These are phyloP conservation scores for Setipinna tenuifilis DNA, from an alignment of 2,797 vertebrate species.

Conservation along the genomic window DNA sequence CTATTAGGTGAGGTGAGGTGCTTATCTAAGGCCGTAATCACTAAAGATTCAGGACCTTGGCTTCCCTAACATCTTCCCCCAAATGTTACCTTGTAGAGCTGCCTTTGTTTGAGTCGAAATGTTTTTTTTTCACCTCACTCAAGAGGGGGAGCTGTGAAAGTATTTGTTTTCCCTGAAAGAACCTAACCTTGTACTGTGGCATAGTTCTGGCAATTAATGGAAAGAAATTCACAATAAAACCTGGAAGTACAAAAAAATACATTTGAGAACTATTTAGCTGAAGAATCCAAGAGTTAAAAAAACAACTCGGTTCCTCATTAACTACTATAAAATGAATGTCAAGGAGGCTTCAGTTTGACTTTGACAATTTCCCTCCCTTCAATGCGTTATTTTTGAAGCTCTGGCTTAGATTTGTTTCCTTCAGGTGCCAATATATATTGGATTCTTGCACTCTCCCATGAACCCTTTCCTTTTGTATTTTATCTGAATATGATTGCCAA, in stretches of 20 bases:
- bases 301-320: background rate
- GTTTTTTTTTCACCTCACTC: background rate
- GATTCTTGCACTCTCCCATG: background rate
- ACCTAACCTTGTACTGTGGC: conserved; percentile 20
- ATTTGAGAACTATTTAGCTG: background rate
- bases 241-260: background rate
- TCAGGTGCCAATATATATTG: background rate
- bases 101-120: conserved; percentile 11
- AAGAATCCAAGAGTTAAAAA: background rate
- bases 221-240: background rate
- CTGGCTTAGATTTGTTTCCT: background rate
- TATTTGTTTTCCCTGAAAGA: no score
- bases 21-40: background rate
- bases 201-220: background rate
- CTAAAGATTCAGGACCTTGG: background rate
- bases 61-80: background rate
- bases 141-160: background rate
- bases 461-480: background rate
- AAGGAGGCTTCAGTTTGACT: background rate
- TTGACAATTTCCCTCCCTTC: background rate
- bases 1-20: conserved; percentile 5
- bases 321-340: background rate
- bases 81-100: background rate
- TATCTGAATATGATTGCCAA: background rate
- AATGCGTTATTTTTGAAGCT: background rate